Evolutionary conservation across 2,888 invertebrate species (phyloP).

Genomic region (Thysanoteuthis rhombus): DNA sequence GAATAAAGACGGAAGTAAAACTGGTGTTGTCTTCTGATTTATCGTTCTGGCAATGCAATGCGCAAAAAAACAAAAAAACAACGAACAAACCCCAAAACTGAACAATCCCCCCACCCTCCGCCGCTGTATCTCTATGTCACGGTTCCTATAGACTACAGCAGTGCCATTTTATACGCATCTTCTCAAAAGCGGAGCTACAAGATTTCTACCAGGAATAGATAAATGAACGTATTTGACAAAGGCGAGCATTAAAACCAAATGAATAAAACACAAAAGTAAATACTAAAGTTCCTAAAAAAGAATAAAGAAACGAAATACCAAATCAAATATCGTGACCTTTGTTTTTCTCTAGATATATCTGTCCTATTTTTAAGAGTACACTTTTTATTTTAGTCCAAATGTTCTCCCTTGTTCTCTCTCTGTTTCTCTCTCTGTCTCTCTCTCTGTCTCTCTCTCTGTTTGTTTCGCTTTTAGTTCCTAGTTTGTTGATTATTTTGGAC

Average conservation of each 20-base stretch:
- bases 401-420: too few species aligned
- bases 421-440: too few species aligned
- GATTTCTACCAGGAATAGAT: neutral
- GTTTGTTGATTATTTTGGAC: too few species aligned
- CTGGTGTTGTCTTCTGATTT: slow-evolving; percentile 12
- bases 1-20: neutral
- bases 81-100: neutral
- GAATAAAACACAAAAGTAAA: neutral
- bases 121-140: neutral
- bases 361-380: neutral
- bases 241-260: neutral
- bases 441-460: too few species aligned
- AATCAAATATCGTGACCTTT: neutral
- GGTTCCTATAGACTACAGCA: neutral
- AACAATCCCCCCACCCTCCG: too few species aligned
- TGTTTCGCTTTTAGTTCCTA: too few species aligned
- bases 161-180: neutral
- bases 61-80: neutral
- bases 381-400: too few species aligned
- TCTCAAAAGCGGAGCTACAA: neutral
- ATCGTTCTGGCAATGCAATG: slow-evolving; percentile 12
- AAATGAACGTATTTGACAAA: neutral
- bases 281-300: neutral
- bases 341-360: neutral
- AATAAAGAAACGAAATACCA: neutral